A percentile compares a stretch with the other conserved stretches of the same genome.
Conservation (phyloP, 1,140 invertebrate genomes). For the Lanistes nyassanus region DNA sequence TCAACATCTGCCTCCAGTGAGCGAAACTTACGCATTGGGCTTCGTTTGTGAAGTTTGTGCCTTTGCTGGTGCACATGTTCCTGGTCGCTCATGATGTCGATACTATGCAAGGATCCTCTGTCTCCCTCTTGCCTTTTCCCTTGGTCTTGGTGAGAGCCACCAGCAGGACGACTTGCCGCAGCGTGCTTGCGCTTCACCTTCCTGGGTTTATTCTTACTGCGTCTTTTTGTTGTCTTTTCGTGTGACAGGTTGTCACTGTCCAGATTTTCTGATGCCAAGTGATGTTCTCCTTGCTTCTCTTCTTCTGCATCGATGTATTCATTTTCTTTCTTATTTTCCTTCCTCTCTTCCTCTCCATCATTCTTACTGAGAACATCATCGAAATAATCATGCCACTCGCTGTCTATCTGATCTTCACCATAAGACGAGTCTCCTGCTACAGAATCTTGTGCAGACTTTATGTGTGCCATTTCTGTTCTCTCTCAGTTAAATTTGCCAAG, state of each 20-base stretch:
- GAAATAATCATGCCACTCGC: constrained; percentile 24
- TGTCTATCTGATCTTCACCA: neutral
- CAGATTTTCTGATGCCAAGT: too few relatives aligned
- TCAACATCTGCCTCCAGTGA: constrained; percentile 13
- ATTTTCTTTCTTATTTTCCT: constrained; percentile 4
- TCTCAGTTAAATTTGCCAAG: neutral
- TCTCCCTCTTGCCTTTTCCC: neutral
- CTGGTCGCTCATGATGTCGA: constrained; percentile 18
- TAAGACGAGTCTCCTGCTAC: too few relatives aligned
- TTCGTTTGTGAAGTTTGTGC: neutral
- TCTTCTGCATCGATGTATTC: constrained; percentile 7
- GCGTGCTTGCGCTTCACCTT: too few relatives aligned
- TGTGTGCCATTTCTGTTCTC: neutral
- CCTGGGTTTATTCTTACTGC: too few relatives aligned
- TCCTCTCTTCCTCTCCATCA: neutral
- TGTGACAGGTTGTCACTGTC: too few relatives aligned
- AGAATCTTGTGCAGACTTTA: neutral
- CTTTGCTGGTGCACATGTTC: neutral
- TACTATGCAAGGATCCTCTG: neutral
- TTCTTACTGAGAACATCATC: constrained; percentile 5
- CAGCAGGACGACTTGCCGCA: neutral
- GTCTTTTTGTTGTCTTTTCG: too few relatives aligned
- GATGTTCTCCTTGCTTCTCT: constrained; percentile 1
- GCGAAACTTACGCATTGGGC: constrained; percentile 16
- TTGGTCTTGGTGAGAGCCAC: constrained; percentile 12